Evolutionary conservation across 2,888 invertebrate genomes (phyloP).

Genomic region (Eupithecia abbreviata): DNA sequence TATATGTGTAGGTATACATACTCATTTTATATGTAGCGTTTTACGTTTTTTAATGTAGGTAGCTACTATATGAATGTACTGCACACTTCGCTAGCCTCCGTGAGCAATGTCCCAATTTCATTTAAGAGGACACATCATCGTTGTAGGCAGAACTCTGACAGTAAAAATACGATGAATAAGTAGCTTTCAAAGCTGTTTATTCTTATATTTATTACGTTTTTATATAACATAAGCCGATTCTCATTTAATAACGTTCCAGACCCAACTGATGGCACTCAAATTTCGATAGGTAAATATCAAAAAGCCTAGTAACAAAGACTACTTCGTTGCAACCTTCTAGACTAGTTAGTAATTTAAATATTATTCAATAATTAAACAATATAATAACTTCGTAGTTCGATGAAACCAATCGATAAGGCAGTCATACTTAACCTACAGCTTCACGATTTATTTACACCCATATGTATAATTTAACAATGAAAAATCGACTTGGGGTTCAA

Average conservation of each 20-base stretch:
- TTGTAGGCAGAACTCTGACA: background rate
- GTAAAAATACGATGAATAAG: conserved; percentile 16
- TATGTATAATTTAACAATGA: conserved; percentile 11
- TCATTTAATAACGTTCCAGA: conserved; percentile 40
- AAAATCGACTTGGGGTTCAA: conserved; percentile 2
- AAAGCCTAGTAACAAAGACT: conserved; percentile 46
- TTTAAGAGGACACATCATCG: background rate
- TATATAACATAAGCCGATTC: conserved; percentile 24
- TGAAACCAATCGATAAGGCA: conserved; percentile 61
- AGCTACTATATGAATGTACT: too few relatives aligned
- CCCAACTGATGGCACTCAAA: conserved; percentile 55
- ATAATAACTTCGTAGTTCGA: conserved; percentile 51
- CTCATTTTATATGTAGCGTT: background rate
- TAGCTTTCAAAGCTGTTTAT: conserved; percentile 31
- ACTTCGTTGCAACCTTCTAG: conserved; percentile 54
- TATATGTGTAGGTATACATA: background rate
- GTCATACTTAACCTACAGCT: conserved; percentile 50
- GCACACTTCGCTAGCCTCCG: too few relatives aligned
- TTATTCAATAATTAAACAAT: conserved; percentile 38
- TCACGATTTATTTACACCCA: conserved; percentile 27
- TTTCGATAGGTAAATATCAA: conserved; percentile 46
- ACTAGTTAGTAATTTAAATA: conserved; percentile 58
- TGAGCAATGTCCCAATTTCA: background rate
- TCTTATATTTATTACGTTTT: conserved; percentile 18
- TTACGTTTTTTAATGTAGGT: background rate